These are phyloP conservation scores for Ornithoptera alexandrae DNA, from an alignment of 2,888 invertebrate species.

Conservation along the genomic window DNA sequence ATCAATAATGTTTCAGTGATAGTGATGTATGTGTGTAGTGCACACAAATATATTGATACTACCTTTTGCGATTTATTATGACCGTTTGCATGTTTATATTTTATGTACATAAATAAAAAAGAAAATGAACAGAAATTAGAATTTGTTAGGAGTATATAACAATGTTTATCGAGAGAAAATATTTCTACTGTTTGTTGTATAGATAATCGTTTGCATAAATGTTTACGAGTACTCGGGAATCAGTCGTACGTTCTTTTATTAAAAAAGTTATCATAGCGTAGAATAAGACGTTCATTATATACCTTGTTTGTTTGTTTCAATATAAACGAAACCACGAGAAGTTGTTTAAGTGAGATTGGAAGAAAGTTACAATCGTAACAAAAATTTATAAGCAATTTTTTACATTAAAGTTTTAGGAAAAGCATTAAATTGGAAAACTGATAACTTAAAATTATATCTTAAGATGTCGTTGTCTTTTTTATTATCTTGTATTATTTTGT, in stretches of 20 bases:
- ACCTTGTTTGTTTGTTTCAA: constrained; percentile 13
- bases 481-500: too few species aligned
- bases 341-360: neutral
- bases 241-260: constrained; percentile 13
- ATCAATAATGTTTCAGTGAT: too few species aligned
- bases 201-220: neutral
- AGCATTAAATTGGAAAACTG: neutral
- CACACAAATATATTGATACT: too few species aligned
- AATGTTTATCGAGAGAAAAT: neutral
- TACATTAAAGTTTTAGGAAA: neutral
- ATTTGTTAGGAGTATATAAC: neutral
- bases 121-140: too few species aligned
- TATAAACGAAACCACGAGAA: constrained; percentile 11
- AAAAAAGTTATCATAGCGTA: constrained; percentile 10
- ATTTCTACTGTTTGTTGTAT: neutral
- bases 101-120: too few species aligned
- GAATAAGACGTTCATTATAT: constrained; percentile 8
- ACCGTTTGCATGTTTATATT: too few species aligned
- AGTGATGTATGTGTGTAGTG: too few species aligned
- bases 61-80: too few species aligned
- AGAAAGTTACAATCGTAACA: neutral
- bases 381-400: neutral
- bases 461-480: too few species aligned
- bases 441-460: neutral
- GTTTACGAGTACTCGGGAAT: constrained; percentile 2